Conservation (phyloP, 1,140 invertebrate genomes). For the Agrilus planipennis region DNA sequence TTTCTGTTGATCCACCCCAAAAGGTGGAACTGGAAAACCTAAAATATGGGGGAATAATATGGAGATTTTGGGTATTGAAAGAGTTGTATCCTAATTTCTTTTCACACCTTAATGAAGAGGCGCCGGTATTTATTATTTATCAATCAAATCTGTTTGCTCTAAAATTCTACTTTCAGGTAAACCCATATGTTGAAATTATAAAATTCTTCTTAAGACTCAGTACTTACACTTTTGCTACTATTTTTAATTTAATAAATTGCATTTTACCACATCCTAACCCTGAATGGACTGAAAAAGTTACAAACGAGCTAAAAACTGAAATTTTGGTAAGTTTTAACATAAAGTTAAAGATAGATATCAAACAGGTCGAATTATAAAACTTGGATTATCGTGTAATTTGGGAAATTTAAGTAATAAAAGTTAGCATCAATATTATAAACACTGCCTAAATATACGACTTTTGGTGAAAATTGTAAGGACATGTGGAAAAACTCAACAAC, state of each 20-base stretch:
- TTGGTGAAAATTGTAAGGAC: too few species aligned
- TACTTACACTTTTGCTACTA: slow-evolving; percentile 49
- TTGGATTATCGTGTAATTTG: too few species aligned
- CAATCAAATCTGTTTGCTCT: neutral
- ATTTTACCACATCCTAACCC: slow-evolving; percentile 49
- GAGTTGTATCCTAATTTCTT: slow-evolving; percentile 48
- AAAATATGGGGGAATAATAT: slow-evolving; percentile 50
- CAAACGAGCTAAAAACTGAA: slow-evolving; percentile 44
- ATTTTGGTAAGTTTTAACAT: slow-evolving; percentile 48
- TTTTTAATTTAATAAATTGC: slow-evolving; percentile 52
- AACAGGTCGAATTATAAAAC: neutral
- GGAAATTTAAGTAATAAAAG: neutral
- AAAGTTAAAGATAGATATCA: neutral
- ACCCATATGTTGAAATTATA: slow-evolving; percentile 41
- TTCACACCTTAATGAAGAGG: slow-evolving; percentile 45
- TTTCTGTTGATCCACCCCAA: slow-evolving; percentile 17
- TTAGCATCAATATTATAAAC: neutral
- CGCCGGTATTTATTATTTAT: slow-evolving; percentile 22
- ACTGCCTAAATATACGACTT: neutral
- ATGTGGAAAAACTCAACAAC: too few species aligned
- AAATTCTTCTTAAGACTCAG: slow-evolving; percentile 44
- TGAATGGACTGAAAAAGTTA: slow-evolving; percentile 49
- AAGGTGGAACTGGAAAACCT: slow-evolving; percentile 44
- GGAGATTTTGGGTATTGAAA: slow-evolving; percentile 62
- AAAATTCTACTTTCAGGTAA: slow-evolving; percentile 20